Conservation (phyloP, 2,888 invertebrate genomes). For the Slavum lentiscoides region DNA sequence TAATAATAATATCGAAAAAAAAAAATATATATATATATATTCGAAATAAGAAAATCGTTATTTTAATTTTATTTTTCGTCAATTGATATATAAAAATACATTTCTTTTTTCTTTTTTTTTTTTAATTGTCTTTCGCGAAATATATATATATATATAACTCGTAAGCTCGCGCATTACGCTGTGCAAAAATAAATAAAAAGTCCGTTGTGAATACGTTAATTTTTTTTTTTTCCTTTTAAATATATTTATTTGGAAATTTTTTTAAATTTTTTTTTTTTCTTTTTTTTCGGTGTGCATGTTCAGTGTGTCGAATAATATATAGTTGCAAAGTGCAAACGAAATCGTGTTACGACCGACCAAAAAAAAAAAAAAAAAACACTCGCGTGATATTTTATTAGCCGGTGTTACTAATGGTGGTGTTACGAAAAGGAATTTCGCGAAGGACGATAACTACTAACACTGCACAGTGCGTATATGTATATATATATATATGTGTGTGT, state of each 20-base stretch:
- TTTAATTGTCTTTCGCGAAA: too few species aligned
- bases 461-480: slow-evolving; percentile 34
- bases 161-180: too few species aligned
- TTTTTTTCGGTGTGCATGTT: slow-evolving; percentile 29
- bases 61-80: neutral
- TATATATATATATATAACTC: too few species aligned
- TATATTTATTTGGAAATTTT: neutral
- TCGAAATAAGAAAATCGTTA: neutral
- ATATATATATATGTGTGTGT: neutral
- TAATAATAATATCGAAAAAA: neutral
- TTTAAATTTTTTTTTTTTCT: slow-evolving; percentile 1
- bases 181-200: neutral
- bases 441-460: slow-evolving; percentile 47
- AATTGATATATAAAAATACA: too few species aligned
- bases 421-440: slow-evolving; percentile 49
- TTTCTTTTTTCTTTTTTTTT: too few species aligned
- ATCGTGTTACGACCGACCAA: slow-evolving; percentile 5
- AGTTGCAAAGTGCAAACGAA: slow-evolving; percentile 27
- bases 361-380: slow-evolving; percentile 1
- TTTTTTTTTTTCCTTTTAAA: neutral
- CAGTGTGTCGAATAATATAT: slow-evolving; percentile 28
- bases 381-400: slow-evolving; percentile 36
- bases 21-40: neutral
- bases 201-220: neutral
- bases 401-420: slow-evolving; percentile 48